Conservation (phyloP, 64 coral and sea anemone species). For the Montipora cactus region DNA sequence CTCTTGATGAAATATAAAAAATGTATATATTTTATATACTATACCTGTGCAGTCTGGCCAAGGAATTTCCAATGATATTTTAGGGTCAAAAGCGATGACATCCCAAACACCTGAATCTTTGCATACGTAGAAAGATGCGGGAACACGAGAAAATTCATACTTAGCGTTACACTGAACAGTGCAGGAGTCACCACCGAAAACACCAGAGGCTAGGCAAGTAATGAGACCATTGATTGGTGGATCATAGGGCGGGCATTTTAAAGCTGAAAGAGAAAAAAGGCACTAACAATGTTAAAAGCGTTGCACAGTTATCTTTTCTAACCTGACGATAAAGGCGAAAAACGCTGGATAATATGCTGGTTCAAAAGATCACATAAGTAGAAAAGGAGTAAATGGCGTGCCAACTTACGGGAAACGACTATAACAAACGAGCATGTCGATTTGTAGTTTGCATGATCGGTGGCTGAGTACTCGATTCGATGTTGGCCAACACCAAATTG, state of each 20-base stretch:
- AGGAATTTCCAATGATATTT: constrained; percentile 38
- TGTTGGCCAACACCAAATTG: constrained; percentile 49
- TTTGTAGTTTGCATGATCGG: constrained; percentile 41
- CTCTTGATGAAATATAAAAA: background rate
- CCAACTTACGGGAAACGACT: constrained; percentile 75
- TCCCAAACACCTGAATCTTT: constrained; percentile 51
- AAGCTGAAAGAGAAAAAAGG: constrained; percentile 42
- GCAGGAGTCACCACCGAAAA: constrained; percentile 53
- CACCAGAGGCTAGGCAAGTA: background rate
- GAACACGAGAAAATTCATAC: constrained; percentile 83
- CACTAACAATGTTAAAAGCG: background rate
- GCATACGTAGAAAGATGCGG: constrained; percentile 85
- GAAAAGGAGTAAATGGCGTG: background rate
- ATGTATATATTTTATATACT: background rate
- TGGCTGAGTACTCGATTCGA: constrained; percentile 77
- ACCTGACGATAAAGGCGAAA: too few relatives aligned
- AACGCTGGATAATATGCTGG: too few relatives aligned
- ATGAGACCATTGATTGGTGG: constrained; percentile 85
- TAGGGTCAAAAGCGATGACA: background rate
- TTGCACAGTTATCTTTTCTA: too few relatives aligned
- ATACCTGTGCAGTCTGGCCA: constrained; percentile 90
- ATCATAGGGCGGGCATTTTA: constrained; percentile 74
- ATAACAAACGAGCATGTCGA: constrained; percentile 77
- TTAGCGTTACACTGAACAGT: constrained; percentile 52
- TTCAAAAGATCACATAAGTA: too few relatives aligned